Evolutionary conservation across 2,797 vertebrate genomes (phyloP), one percentile per base, ranked within the genome.

Genomic region (Arnoldichthys spilopterus): DNA sequence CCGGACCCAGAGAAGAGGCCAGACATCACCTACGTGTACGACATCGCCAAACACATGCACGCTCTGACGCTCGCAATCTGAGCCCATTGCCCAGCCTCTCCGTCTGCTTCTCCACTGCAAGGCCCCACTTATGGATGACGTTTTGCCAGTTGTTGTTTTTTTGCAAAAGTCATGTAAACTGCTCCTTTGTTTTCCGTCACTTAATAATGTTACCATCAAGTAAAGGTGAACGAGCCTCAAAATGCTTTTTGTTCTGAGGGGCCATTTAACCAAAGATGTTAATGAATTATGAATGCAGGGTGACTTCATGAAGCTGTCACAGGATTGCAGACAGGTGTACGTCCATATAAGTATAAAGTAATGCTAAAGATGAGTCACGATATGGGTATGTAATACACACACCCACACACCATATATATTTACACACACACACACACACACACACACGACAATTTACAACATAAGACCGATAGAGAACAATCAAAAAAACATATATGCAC

Each of bases 1-100:
- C 97, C 97, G 0, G 98, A 99, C 90, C 97, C 97, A 0, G 97
- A 99, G 94, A 98, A 96, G 94, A 95, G 98, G 89, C 98, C 98
- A 47, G 97, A 99, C 88, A 92, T 99, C 89, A 85, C 95, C 89
- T 98, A 99, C 16, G 97, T 99, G 84, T 99, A 97, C 58, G 95
- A 94, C 72, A 93, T 98, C 18, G 98, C 98, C 24, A 98, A 98
- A 85, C 94, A 95, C 74, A 98, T 99, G 97, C 96, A 97, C 20
- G 93, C 90, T 0, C 81, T 92, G 88, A 96, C 88, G 67, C 90
- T 91, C 84, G 88, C 93, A 91, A 96, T 93, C 92, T 98, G 90
- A 94, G 82, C 82, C 84, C 71, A 26, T 20, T 54, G 71, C 75
- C 63, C 32, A 11, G 18, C 43, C 63, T 58, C 64, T 51, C 59